Conservation (phyloP, 2,888 invertebrate genomes). For the Branchipolynoe longqiensis region DNA sequence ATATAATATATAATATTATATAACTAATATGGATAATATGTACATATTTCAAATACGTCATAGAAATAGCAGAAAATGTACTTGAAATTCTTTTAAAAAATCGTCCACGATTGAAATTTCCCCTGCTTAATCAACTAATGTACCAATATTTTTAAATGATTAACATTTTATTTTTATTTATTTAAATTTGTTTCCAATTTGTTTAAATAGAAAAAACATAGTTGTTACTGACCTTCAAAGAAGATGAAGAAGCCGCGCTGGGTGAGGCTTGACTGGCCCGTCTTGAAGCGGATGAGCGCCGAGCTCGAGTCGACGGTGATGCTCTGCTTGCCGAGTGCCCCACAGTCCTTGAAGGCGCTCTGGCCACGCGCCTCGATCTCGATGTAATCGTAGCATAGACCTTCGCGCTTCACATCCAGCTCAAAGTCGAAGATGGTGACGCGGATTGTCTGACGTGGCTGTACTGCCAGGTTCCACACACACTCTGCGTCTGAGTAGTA, state of each 20-base stretch:
- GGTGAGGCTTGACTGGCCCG: slow-evolving; percentile 64
- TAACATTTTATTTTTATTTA: too few relatives aligned
- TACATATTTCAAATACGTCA: too few relatives aligned
- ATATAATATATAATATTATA: too few relatives aligned
- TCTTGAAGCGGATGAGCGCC: slow-evolving; percentile 63
- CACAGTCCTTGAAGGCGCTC: slow-evolving; percentile 67
- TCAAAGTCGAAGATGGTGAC: slow-evolving; percentile 68
- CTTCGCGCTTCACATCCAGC: slow-evolving; percentile 67
- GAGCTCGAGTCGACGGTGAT: slow-evolving; percentile 31
- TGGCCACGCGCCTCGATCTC: slow-evolving; percentile 60
- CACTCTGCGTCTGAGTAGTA: slow-evolving; percentile 67
- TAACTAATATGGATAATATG: too few relatives aligned
- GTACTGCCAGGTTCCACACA: slow-evolving; percentile 64
- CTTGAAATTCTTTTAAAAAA: too few relatives aligned
- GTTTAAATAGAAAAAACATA: neutral
- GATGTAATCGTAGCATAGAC: slow-evolving; percentile 65
- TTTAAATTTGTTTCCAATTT: too few relatives aligned
- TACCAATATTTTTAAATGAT: too few relatives aligned
- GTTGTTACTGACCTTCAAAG: slow-evolving; percentile 64
- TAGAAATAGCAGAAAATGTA: too few relatives aligned
- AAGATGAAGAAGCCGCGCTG: slow-evolving; percentile 66
- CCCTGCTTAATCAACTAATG: too few relatives aligned
- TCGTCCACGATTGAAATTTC: too few relatives aligned
- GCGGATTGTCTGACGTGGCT: slow-evolving; percentile 59
- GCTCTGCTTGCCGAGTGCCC: slow-evolving; percentile 66